phyloP scores from a whole-genome alignment of 2,888 invertebrate genomes.

The Xiphydria camelus region DNA sequence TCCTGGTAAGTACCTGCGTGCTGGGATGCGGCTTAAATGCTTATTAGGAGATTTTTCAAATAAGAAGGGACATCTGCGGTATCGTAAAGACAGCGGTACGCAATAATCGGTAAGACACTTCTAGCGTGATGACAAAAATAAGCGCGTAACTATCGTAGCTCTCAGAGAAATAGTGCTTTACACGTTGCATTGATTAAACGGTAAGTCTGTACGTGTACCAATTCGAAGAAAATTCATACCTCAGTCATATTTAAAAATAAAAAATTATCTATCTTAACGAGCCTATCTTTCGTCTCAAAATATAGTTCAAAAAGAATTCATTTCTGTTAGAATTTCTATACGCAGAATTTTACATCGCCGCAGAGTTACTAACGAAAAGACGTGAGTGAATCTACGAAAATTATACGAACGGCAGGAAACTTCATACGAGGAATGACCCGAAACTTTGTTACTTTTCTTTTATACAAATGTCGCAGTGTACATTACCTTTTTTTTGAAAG shows the following conservation, averaged over 20 bases:
- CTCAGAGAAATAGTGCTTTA: slow-evolving; percentile 13
- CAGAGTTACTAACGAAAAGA: no score
- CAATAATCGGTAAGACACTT: slow-evolving; percentile 11
- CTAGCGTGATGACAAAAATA: slow-evolving; percentile 5
- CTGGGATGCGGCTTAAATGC: background rate
- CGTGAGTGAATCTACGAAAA: no score
- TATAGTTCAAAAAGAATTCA: no score
- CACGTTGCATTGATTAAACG: slow-evolving; percentile 11
- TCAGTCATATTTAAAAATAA: no score
- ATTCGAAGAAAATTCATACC: no score
- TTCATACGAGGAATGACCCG: slow-evolving; percentile 10
- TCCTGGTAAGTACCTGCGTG: slow-evolving; percentile 5
- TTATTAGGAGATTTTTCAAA: no score
- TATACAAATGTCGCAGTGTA: slow-evolving; percentile 10
- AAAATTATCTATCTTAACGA: no score
- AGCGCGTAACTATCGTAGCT: slow-evolving; percentile 6
- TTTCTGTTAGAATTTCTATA: slow-evolving; percentile 18
- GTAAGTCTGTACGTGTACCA: no score
- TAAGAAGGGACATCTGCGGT: no score
- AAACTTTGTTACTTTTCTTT: slow-evolving; percentile 7
- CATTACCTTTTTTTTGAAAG: slow-evolving; percentile 11
- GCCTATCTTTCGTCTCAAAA: no score
- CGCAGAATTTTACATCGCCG: no score
- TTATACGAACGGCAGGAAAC: no score
- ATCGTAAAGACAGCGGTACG: slow-evolving; percentile 8